Base-by-base conservation (phyloP, 2,888 invertebrate genomes). In the Zhengitettix transpicula region DNA sequence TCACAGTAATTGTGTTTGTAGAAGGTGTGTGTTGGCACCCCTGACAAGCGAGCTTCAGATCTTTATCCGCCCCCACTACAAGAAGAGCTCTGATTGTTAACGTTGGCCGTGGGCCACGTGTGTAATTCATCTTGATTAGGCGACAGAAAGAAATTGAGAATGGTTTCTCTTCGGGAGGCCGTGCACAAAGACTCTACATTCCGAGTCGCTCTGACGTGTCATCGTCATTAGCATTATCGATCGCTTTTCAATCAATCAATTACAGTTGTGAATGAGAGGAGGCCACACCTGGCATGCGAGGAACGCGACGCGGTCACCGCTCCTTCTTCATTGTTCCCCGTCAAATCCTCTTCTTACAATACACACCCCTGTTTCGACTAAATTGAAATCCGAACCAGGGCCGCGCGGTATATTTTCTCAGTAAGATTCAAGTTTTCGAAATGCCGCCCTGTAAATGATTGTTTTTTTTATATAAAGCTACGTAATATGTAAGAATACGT, bases 221-320 rank as follows among this genome's bases (percentile, higher is more conserved):
- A 60, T 60, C 59, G 59, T 62, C 61, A 62, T 62, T 62, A 62
- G 58, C 60, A 60, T 62, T 62, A 62, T 62, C 60, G 62, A 60
- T 58, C 53, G 54, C 56, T 60, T 60, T 62, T 60, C 60, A 62
- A 62, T 62, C 62, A 60, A 62, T 62, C 62, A 62, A 52, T 51
- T 51, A n/a, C 15, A 55, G 3, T 28, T 28, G 28, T 28, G 28
- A 28, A 28, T 55, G 17, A 41, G 28, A 42, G 56, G 56, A n/a
- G 17, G 44, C 42, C 56, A 42, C 40, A 17, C 56, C 56, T 42
- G 41, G 47, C 12, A 47, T n/a, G 47, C 47, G 14, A 47, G 47
- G 47, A 12, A 47, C 47, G 47, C 47, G 28, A 28, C 47, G 47
- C 12, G 47, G 47, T 47, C 47, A n/a, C 47, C 14, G 47, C 14